phyloP scores from a whole-genome alignment of 2,888 invertebrate species.

The Sericinus montela region DNA sequence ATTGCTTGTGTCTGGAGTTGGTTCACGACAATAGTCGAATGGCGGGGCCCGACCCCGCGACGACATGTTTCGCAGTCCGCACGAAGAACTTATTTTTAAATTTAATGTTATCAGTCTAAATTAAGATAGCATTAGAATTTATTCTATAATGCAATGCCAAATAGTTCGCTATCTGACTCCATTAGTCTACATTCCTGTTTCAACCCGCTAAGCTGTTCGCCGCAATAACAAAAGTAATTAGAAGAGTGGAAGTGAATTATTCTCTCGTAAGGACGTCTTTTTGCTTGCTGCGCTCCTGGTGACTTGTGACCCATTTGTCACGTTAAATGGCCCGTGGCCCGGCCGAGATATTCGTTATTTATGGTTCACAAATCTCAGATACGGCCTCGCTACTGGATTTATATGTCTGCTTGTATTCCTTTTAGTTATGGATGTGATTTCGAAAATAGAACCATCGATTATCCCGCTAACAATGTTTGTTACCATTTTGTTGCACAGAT shows the following conservation, averaged over 20 bases:
- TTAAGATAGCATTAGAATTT: too few relatives aligned
- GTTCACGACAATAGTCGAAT: too few relatives aligned
- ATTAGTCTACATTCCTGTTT: constrained; percentile 1
- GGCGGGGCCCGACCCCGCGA: too few relatives aligned
- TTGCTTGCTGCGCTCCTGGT: constrained; percentile 43
- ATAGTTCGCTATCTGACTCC: neutral
- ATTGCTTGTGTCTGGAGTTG: too few relatives aligned
- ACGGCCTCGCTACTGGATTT: constrained; percentile 17
- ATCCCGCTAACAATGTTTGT: neutral
- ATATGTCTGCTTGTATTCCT: constrained; percentile 14
- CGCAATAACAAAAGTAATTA: constrained; percentile 17
- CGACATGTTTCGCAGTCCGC: too few relatives aligned
- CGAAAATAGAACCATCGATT: constrained; percentile 8
- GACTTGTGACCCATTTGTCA: constrained; percentile 45
- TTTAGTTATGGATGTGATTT: constrained; percentile 9
- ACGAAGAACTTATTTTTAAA: too few relatives aligned
- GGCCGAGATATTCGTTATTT: constrained; percentile 58
- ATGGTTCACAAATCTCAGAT: constrained; percentile 43
- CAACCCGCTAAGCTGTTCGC: constrained; percentile 10
- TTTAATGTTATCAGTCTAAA: too few relatives aligned
- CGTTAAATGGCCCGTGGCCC: constrained; percentile 56
- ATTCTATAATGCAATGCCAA: neutral
- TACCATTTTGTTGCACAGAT: neutral
- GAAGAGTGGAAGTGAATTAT: constrained; percentile 16
- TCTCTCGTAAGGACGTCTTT: constrained; percentile 31